A percentile compares a stretch with the other conserved stretches of the same genome.
phyloP scores from a whole-genome alignment of 2,888 invertebrate genomes.

The Altica lythri region DNA sequence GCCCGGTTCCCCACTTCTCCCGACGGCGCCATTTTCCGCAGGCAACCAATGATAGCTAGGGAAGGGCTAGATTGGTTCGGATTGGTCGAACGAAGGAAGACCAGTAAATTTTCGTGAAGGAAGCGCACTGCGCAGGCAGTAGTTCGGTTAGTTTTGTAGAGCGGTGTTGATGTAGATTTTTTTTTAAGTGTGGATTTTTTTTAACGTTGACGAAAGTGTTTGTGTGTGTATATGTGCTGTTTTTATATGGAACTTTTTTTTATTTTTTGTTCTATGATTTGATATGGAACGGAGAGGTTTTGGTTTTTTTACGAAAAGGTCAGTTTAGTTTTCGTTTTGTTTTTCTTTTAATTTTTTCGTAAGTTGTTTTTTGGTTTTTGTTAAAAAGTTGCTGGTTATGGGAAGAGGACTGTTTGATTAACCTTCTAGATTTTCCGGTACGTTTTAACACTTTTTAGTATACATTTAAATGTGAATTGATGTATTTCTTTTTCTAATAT shows the following conservation, averaged over 20 bases:
- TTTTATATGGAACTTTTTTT: slow-evolving; percentile 13
- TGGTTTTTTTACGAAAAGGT: slow-evolving; percentile 82
- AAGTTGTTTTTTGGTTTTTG: too few species aligned
- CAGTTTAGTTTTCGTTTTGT: slow-evolving; percentile 65
- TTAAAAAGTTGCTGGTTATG: slow-evolving; percentile 18
- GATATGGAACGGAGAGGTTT: slow-evolving; percentile 80
- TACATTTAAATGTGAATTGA: slow-evolving; percentile 3
- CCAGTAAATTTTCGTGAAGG: slow-evolving; percentile 38
- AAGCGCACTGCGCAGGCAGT: slow-evolving; percentile 19
- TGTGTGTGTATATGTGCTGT: slow-evolving; percentile 8
- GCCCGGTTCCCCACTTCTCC: slow-evolving; percentile 23
- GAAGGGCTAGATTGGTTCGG: slow-evolving; percentile 47
- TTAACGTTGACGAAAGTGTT: slow-evolving; percentile 1
- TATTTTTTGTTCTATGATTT: slow-evolving; percentile 33
- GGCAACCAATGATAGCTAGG: slow-evolving; percentile 49
- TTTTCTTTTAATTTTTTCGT: slow-evolving; percentile 53
- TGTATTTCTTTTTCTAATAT: slow-evolving; percentile 4
- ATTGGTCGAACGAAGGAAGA: slow-evolving; percentile 54
- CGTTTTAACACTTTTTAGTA: too few species aligned
- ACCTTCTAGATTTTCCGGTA: too few species aligned
- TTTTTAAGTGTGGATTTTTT: slow-evolving; percentile 8
- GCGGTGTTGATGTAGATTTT: slow-evolving; percentile 31
- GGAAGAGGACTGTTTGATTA: slow-evolving; percentile 20
- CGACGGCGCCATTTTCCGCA: slow-evolving; percentile 45
- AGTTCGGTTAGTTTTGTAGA: slow-evolving; percentile 29